Base-by-base conservation (phyloP, 1,140 invertebrate genomes). In the Heliconius himera region DNA sequence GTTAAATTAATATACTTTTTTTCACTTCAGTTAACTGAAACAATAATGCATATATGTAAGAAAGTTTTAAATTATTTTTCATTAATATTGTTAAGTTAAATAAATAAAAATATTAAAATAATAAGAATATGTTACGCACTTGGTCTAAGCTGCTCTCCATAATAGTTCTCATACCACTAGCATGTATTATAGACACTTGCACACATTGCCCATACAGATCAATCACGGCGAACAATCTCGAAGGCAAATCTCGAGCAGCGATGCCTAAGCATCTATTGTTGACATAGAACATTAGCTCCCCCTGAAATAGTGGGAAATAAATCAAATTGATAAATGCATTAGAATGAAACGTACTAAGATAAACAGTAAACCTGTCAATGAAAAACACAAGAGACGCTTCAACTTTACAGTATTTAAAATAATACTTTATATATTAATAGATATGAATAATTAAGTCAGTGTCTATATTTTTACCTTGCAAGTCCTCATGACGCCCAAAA, bases 151-250 rank as follows among this genome's bases (percentile, higher is more conserved):
- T 89, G 38, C 74, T 85, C 51, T 91, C 89, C 88, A 90, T 89
- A 8, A 89, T 86, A 1, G 87, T 84, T 60, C 88, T 85, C 86
- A 89, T 88, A 16, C 81, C 85, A 82, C 82, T 89, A 8, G 78
- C 81, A 60, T 88, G 85, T 29, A 95, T 96, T 81, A 97, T 95
- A 16, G 96, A 97, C 13, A 99, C 97, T 95, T 99, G 98, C 9
- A 98, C 97, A 95, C 98, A 99, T 92, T 98, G 98, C 3, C 98
- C 98, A 93, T 98, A 99, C 88, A 99, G 95, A 94, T 99, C 98
- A 36, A 99, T 96, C 18, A 99, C 96, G 11, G 97, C 98, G 95
- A 96, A 99, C 20, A 99, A 95, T 60, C 95, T 94, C 20, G 95
- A 86, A 33, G 98, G 98, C 82, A 99, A 95, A 85, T 96, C 96